phyloP scores from a whole-genome alignment of 2,797 vertebrate genomes.

The Liparis tanakae region DNA sequence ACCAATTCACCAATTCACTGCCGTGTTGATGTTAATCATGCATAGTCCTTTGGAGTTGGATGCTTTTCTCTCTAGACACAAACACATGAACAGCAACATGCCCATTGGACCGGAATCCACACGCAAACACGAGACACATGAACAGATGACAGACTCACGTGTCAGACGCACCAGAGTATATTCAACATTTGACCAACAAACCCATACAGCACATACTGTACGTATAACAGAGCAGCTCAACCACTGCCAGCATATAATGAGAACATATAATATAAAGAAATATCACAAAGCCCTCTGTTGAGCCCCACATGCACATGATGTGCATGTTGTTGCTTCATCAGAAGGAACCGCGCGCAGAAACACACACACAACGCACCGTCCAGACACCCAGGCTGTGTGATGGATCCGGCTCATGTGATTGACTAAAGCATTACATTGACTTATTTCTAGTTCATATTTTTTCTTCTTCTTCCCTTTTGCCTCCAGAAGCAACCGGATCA shows the following conservation, averaged over 20 bases:
- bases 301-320: background rate
- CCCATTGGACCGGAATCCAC: no score
- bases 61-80: constrained; percentile 1
- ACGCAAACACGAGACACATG: background rate
- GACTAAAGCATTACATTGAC: background rate
- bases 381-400: background rate
- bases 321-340: constrained; percentile 1
- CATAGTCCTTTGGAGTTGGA: background rate
- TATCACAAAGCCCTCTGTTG: background rate
- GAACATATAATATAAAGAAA: background rate
- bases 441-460: background rate
- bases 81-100: no score
- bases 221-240: background rate
- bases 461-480: background rate
- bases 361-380: no score
- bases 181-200: constrained; percentile 9
- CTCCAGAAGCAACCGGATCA: background rate
- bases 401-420: background rate
- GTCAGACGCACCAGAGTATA: constrained; percentile 33
- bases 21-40: background rate
- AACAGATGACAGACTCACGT: constrained; percentile 37
- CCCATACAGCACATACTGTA: background rate
- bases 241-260: background rate
- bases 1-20: background rate
- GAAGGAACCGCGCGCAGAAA: background rate